Conservation (phyloP, 2,797 vertebrate species). For the Hydrolagus colliei region DNA sequence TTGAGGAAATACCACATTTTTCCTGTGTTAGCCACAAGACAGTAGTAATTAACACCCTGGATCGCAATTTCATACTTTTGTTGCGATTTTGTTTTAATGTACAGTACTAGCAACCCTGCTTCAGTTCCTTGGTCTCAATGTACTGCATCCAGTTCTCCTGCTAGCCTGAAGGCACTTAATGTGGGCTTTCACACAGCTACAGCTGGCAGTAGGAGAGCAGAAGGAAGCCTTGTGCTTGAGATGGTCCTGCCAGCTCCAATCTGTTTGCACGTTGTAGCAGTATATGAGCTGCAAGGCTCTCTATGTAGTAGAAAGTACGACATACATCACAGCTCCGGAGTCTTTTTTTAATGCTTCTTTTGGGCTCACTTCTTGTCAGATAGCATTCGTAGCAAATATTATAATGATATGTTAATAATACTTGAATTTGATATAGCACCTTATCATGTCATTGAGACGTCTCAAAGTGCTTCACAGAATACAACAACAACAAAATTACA, state of each 20-base stretch:
- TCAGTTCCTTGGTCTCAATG: neutral
- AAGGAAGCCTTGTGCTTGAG: neutral
- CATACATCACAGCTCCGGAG: neutral
- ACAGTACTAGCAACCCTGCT: neutral
- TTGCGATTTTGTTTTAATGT: slow-evolving; percentile 17
- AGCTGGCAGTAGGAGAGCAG: neutral
- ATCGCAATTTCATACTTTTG: too few relatives aligned
- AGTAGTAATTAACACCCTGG: too few relatives aligned
- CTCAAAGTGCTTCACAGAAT: too few relatives aligned
- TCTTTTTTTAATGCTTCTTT: neutral
- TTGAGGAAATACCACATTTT: too few relatives aligned
- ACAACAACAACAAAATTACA: too few relatives aligned
- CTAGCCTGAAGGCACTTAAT: neutral
- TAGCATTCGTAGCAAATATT: neutral
- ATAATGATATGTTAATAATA: too few relatives aligned
- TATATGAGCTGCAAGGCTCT: neutral
- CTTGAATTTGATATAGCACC: too few relatives aligned
- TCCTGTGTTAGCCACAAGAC: too few relatives aligned
- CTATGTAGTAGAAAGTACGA: neutral
- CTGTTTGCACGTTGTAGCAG: neutral
- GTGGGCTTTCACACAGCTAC: neutral
- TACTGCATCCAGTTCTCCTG: neutral
- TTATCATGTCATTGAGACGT: too few relatives aligned
- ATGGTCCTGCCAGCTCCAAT: too few relatives aligned
- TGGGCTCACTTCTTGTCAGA: neutral